Evolutionary conservation across 2,888 invertebrate genomes (phyloP).

Genomic region (Boloria euphrosyne): DNA sequence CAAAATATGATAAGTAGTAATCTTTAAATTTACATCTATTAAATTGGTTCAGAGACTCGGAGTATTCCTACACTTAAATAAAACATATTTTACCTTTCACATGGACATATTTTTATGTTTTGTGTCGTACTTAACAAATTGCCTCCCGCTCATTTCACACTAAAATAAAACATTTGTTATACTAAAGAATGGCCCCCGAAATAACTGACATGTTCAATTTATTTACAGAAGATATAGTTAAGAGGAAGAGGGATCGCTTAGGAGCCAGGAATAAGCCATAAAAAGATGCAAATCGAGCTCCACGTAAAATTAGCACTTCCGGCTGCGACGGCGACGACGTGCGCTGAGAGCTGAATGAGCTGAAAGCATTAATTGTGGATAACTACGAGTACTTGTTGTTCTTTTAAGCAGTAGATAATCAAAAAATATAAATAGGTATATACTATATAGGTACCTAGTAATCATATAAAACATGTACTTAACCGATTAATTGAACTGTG

Average conservation of each 20-base stretch:
- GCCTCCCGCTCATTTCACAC: constrained; percentile 12
- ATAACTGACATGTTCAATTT: constrained; percentile 20
- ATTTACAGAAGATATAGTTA: constrained; percentile 3
- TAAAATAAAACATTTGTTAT: constrained; percentile 18
- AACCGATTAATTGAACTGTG: no score
- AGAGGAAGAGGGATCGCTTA: constrained; percentile 9
- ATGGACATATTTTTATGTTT: background rate
- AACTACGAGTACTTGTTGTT: background rate
- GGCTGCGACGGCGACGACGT: constrained; percentile 8
- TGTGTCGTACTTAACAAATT: constrained; percentile 3
- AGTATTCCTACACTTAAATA: no score
- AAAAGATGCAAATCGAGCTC: constrained; percentile 22
- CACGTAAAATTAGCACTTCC: constrained; percentile 28
- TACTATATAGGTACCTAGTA: no score
- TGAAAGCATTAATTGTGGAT: background rate
- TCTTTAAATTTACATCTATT: no score
- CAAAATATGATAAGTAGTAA: no score
- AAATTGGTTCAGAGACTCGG: no score
- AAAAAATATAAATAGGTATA: no score
- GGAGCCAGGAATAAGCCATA: constrained; percentile 13
- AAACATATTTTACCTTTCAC: no score
- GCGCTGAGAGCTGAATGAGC: background rate
- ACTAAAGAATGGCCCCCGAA: constrained; percentile 22
- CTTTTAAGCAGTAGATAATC: no score
- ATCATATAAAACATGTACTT: no score